These are phyloP conservation scores for Lytechinus pictus DNA, from an alignment of 35 echinoderm and acorn worm species.

Conservation along the genomic window DNA sequence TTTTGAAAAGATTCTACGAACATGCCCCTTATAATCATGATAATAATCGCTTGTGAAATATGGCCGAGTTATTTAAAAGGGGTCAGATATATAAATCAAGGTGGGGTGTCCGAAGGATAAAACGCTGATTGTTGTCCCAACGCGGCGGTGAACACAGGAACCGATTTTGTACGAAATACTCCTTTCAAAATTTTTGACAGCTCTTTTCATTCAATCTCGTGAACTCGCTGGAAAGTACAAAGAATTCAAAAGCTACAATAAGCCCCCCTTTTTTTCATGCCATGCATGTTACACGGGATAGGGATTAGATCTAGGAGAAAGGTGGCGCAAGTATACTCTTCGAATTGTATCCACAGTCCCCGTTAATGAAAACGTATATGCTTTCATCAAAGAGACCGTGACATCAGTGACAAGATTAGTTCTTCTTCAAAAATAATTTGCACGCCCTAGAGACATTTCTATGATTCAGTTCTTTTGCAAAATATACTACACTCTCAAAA, in stretches of 20 bases:
- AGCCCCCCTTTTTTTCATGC: neutral
- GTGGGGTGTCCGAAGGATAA: neutral
- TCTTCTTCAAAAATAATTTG: too few species aligned
- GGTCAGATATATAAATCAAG: neutral
- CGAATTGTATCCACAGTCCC: too few species aligned
- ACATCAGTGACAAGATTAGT: too few species aligned
- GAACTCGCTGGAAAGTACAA: neutral
- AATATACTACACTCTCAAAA: too few species aligned
- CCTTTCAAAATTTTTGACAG: neutral
- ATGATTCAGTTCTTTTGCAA: too few species aligned
- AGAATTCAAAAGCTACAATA: neutral
- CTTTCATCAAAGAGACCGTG: too few species aligned
- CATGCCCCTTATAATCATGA: neutral
- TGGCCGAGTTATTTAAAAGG: neutral
- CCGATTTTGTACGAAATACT: neutral
- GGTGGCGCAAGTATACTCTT: neutral
- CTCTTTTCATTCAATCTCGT: neutral
- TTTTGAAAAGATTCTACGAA: neutral
- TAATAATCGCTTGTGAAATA: neutral
- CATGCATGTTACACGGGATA: neutral
- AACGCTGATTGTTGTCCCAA: neutral
- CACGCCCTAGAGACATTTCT: too few species aligned
- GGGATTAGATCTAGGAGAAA: neutral
- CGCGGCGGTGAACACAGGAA: neutral
- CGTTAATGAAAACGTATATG: too few species aligned